phyloP scores from a whole-genome alignment of 2,113 vertebrate genomes.

The Anoplopoma fimbria region DNA sequence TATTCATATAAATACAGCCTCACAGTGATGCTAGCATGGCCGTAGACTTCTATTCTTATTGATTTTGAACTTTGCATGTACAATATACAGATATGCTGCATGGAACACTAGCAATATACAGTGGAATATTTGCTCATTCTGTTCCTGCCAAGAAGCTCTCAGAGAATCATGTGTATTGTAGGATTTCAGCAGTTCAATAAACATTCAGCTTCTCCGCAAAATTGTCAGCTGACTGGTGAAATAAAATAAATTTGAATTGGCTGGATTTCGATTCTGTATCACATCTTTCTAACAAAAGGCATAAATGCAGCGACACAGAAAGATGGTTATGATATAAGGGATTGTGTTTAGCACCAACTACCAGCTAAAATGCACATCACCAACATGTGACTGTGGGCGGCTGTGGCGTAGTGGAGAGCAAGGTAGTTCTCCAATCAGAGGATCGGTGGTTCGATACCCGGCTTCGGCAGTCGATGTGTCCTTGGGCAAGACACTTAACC shows the following conservation, averaged over 20 bases:
- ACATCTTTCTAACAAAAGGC: neutral
- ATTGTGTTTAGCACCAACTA: neutral
- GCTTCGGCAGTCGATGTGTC: too few species aligned
- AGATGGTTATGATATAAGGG: neutral
- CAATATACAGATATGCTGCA: neutral
- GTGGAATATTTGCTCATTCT: neutral
- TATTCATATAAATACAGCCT: neutral
- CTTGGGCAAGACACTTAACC: too few species aligned
- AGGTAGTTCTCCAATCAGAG: too few species aligned
- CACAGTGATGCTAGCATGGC: neutral
- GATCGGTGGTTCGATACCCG: too few species aligned
- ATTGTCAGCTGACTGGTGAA: neutral
- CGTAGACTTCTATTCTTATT: neutral
- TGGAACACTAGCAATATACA: neutral
- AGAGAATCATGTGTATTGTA: neutral
- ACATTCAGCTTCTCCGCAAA: neutral
- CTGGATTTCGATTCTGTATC: neutral
- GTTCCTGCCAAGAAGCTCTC: neutral
- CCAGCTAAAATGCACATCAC: neutral
- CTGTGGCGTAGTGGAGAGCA: too few species aligned
- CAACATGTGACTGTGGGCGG: neutral
- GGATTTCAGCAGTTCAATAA: neutral
- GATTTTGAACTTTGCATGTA: neutral
- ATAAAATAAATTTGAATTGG: neutral
- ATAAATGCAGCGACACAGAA: neutral